Base-by-base conservation (phyloP, 1,140 invertebrate genomes). In the Drosophila prosaltans region DNA sequence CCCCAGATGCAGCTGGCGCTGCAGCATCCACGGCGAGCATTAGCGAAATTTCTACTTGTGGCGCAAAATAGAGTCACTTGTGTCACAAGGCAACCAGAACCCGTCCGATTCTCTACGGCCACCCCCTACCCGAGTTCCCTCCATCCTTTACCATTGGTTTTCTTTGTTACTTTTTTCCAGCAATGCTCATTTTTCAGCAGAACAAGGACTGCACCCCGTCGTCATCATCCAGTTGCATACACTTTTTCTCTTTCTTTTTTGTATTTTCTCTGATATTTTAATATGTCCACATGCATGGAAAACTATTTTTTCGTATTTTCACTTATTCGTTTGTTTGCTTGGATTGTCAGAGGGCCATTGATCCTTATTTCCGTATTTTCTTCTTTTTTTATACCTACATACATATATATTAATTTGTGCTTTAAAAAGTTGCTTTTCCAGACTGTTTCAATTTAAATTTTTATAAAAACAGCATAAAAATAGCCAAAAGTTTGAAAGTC, bases 41-140 rank as follows among this genome's bases (percentile, higher is more conserved):
- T 88, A 82, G 79, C 62, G 65, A 76, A 62, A 77, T 72, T 77
- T 69, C 80, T 77, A 78, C 74, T 72, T 78, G 66, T 76, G 73
- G 61, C 73, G 76, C 68, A 71, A 65, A 83, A 77, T 70, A 82
- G 68, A 82, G 72, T 88, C 81, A 81, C 66, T 78, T 81, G 68
- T 63, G 63, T 57, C 67, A 80, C 61, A 58, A 61, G 79, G 43
- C 41, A 68, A 51, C 26, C 63, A 43, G 8, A 65, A 48, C 57
- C 48, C 61, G 51, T 11, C 55, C 45, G 45, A 7, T 48, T 21
- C 16, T 21, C 16, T 16, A 51, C 7, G 24, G 36, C 11, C 16
- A n/a, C 59, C 11, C 16, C 24, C 59, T 30, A 28, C 36, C 6
- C 24, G 2, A 16, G 24, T 11, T 51, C 11, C 24, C 16, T n/a